Percentiles rank a stretch among this genome's conserved stretches.
Conservation (phyloP, 2,888 invertebrate genomes). For the Heteropelma amictum region DNA sequence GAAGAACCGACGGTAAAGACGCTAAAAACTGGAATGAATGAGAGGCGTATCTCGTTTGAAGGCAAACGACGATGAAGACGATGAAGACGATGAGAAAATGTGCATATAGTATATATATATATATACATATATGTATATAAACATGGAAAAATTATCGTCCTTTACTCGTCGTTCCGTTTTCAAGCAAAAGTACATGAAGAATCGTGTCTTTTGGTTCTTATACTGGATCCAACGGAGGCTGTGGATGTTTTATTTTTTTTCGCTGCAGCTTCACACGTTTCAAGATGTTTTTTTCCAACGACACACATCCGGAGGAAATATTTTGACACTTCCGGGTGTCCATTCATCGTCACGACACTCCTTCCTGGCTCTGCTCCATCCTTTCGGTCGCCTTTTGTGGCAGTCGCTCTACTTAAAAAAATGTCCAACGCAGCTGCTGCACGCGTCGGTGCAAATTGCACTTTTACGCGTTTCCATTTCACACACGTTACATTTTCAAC, state of each 20-base stretch:
- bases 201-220: conserved; percentile 10
- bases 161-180: background rate
- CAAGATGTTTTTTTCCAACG: too few relatives aligned
- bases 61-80: background rate
- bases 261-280: too few relatives aligned
- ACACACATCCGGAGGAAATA: too few relatives aligned
- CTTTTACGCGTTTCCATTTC: too few relatives aligned
- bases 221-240: background rate
- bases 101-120: background rate
- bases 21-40: background rate
- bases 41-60: conserved; percentile 9
- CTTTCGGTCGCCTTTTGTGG: too few relatives aligned
- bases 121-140: background rate
- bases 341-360: too few relatives aligned
- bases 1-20: background rate
- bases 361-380: too few relatives aligned
- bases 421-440: too few relatives aligned
- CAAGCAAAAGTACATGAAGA: conserved; percentile 9
- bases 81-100: background rate
- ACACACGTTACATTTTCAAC: too few relatives aligned
- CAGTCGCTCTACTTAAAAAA: too few relatives aligned
- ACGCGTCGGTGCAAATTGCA: too few relatives aligned
- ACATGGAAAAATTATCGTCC: background rate
- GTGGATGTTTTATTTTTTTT: background rate
- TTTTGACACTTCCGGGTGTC: too few relatives aligned